These are phyloP conservation scores for Turdus rufiventris DNA, from an alignment of 2,113 vertebrate species.

Conservation along the genomic window DNA sequence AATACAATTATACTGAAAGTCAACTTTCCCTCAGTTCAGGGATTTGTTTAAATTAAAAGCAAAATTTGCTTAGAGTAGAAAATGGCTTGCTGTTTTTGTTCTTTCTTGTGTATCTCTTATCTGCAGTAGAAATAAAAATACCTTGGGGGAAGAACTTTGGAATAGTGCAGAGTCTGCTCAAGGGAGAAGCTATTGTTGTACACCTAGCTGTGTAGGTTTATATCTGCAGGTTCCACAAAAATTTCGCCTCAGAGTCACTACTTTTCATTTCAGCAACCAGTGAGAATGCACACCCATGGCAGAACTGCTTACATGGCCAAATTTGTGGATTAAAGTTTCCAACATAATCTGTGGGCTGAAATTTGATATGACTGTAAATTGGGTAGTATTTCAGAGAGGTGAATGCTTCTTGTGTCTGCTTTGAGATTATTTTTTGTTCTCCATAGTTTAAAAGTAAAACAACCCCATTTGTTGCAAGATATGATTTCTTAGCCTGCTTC, in stretches of 20 bases:
- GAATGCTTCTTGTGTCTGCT: not conserved
- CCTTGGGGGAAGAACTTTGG: not conserved
- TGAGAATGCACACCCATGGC: not conserved
- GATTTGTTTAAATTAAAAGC: not conserved
- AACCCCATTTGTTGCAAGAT: not conserved
- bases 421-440: not conserved
- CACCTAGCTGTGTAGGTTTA: fast-evolving
- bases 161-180: not conserved
- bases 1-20: not conserved
- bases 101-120: not conserved
- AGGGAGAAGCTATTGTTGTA: not conserved
- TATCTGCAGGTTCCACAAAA: not conserved
- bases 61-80: not conserved
- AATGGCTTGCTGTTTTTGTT: not conserved
- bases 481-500: not conserved
- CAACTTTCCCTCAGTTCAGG: not conserved
- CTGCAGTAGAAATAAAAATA: not conserved
- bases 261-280: fast-evolving
- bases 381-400: not conserved
- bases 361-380: fast-evolving
- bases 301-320: not conserved
- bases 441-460: not conserved
- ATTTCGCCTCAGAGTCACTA: not conserved
- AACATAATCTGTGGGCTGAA: not conserved
- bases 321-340: not conserved